A percentile compares a stretch with the other conserved stretches of the same genome.
Evolutionary conservation across 2,797 vertebrate species (phyloP).

Genomic region (Hydrolagus colliei): DNA sequence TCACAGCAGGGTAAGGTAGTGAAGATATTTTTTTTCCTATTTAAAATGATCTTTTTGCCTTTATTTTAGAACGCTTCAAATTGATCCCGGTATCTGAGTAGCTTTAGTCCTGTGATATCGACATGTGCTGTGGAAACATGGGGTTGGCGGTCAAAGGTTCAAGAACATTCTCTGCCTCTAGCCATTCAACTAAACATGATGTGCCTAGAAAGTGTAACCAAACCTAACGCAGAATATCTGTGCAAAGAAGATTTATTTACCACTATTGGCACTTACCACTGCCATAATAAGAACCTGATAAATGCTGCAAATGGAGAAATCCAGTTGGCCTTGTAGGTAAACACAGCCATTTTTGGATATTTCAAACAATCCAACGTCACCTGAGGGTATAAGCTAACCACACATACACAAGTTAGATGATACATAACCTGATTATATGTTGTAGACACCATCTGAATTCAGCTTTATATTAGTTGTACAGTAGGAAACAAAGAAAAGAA

Average conservation of each 20-base stretch:
- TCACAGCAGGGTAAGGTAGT: no score
- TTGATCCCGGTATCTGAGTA: no score
- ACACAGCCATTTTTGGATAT: slow-evolving; percentile 23
- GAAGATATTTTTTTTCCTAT: no score
- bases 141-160: no score
- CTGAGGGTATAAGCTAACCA: slow-evolving; percentile 16
- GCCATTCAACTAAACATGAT: not conserved
- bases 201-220: not conserved
- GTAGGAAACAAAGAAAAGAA: not conserved
- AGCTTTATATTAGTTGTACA: not conserved
- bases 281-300: slow-evolving; percentile 19
- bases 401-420: not conserved
- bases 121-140: no score
- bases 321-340: slow-evolving; percentile 9
- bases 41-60: no score
- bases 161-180: not conserved
- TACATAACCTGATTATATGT: not conserved
- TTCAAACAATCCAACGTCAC: not conserved
- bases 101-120: no score
- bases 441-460: not conserved
- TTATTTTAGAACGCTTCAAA: no score
- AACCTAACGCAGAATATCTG: not conserved
- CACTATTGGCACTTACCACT: slow-evolving; percentile 3
- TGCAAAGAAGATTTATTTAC: not conserved
- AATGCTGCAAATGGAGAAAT: not conserved